Evolutionary conservation across 2,888 invertebrate genomes (phyloP).

Genomic region (Ormyrus rosae): DNA sequence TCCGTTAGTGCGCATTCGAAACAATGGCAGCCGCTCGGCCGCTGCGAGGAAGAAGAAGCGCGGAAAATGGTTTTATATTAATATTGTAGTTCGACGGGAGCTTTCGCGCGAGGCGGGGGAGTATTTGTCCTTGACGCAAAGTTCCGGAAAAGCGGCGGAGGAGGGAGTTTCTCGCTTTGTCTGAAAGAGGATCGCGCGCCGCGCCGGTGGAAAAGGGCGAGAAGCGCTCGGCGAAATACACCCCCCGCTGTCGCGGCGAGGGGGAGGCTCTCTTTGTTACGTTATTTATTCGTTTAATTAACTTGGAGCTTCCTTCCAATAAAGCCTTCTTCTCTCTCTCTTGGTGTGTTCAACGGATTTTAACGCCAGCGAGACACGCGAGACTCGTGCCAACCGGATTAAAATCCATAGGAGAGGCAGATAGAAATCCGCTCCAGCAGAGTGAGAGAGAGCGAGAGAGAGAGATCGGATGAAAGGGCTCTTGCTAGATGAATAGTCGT

Average conservation of each 20-base stretch:
- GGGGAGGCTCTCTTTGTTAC: constrained; percentile 65
- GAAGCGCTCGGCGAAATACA: background rate
- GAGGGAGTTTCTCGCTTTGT: background rate
- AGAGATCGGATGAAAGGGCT: constrained; percentile 32
- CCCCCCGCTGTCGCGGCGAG: background rate
- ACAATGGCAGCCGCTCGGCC: constrained; percentile 16
- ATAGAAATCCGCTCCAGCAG: background rate
- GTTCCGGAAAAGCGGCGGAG: background rate
- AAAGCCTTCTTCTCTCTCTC: constrained; percentile 60
- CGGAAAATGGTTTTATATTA: too few species aligned
- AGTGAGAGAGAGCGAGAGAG: constrained; percentile 21
- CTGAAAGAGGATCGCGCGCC: constrained; percentile 11
- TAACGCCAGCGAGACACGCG: constrained; percentile 67
- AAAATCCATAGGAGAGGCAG: constrained; percentile 59
- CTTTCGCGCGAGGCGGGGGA: too few species aligned
- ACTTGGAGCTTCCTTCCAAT: constrained; percentile 68
- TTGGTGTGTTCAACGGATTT: constrained; percentile 62
- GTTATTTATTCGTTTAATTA: constrained; percentile 75
- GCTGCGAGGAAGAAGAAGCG: too few species aligned
- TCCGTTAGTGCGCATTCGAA: background rate
- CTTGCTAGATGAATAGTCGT: constrained; percentile 46
- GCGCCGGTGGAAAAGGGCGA: background rate
- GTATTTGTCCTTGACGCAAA: too few species aligned
- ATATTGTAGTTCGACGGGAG: too few species aligned
- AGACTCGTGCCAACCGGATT: constrained; percentile 62